Base-by-base conservation (phyloP, 2,888 invertebrate species). In the Stenoptilia bipunctidactyla region DNA sequence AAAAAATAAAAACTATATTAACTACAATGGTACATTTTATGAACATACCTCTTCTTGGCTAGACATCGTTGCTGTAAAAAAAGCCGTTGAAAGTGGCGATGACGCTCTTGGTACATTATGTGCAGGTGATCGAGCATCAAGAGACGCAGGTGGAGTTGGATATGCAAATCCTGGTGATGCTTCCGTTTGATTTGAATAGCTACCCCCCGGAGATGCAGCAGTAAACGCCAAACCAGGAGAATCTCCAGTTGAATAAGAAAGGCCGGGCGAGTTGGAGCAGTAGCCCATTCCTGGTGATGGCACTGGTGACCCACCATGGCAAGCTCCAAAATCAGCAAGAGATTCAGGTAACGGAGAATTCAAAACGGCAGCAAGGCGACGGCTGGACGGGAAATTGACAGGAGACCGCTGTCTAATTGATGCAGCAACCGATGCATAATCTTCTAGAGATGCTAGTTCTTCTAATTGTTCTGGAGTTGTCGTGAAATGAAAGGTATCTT, bases 61-160 rank as follows among this genome's bases (percentile, higher is more conserved):
- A 2, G 93, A 93, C 88, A 94, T 93, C 10, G 92, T 92, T 30
- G 90, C 89, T 36, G 92, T 92, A 63, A 92, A 94, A 66, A 92
- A 94, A 3, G 92, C 93, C 40, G 92, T 92, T 8, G 93, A 92
- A 10, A 93, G 73, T 1, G 93, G 93, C 1, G 93, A 93, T 5
- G 92, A 92, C 0, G 91, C 90, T 44, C 92, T 90, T 10, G 91
- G 89, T 1, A 89, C 89, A 5, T 76, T 68, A 42, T 80, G 77
- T 6, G 75, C 73, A 45, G 90, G 91, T 46, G 90, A 89, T 44
- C 90, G 89, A 14, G 92, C 92, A 74, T 93, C 94, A 53, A 93
- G 93, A 52, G 93, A 94, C 1, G 94, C 93, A 2, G 94, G 94
- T 14, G 94, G 94, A 6, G 94, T 94, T 1, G 94, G 94, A 61